Conservation (phyloP, 2,888 invertebrate genomes). For the Microctonus hyperodae region DNA sequence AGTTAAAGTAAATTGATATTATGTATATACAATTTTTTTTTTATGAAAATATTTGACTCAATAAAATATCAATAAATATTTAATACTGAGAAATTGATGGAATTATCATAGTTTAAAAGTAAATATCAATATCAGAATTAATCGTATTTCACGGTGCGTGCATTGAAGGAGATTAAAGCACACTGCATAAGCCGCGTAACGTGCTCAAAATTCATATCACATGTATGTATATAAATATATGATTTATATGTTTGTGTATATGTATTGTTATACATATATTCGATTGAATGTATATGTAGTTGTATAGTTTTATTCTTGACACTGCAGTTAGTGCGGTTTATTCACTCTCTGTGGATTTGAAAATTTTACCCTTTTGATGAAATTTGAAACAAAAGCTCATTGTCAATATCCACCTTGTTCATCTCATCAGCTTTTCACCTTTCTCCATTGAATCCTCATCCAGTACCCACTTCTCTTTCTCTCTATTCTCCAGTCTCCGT, state of each 20-base stretch:
- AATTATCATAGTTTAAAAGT: conserved; percentile 12
- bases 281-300: not conserved
- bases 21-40: not conserved
- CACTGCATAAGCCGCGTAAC: not conserved
- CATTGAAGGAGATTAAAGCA: conserved; percentile 16
- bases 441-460: not conserved
- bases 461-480: not conserved
- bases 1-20: not conserved
- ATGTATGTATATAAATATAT: not conserved
- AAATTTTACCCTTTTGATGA: conserved; percentile 5
- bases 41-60: not conserved
- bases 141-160: conserved; percentile 23
- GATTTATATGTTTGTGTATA: not conserved
- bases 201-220: not conserved
- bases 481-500: not conserved
- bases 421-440: conserved; percentile 17
- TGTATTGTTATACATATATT: not conserved
- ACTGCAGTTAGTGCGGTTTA: not conserved
- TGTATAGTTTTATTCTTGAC: not conserved
- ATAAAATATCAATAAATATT: conserved; percentile 13
- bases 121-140: conserved; percentile 19
- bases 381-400: conserved; percentile 23
- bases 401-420: not conserved
- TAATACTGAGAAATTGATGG: conserved; percentile 13
- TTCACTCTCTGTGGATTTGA: not conserved